phyloP scores from a whole-genome alignment of 2,113 vertebrate genomes.

The Gymnorhina tibicen region DNA sequence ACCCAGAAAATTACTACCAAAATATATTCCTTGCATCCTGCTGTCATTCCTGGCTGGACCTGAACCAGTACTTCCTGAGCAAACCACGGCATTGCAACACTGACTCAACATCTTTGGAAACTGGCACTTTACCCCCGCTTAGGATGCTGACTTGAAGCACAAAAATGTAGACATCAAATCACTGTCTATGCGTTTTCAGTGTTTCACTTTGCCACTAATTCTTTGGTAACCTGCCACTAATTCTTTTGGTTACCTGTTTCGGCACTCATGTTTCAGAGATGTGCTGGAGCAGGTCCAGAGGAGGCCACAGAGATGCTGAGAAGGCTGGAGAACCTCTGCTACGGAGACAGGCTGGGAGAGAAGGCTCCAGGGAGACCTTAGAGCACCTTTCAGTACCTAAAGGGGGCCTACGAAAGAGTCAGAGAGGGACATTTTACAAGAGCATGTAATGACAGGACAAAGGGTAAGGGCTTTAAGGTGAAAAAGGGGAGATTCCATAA shows the following conservation, averaged over 20 bases:
- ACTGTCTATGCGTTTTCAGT: accelerated
- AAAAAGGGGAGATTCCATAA: neutral
- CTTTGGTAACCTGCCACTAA: neutral
- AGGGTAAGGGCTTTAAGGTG: neutral
- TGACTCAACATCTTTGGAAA: neutral
- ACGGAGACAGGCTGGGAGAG: neutral
- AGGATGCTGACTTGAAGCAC: neutral
- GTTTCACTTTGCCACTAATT: neutral
- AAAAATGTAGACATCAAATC: neutral
- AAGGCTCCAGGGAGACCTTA: neutral
- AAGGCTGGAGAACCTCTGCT: neutral
- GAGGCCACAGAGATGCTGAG: neutral
- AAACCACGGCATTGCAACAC: neutral
- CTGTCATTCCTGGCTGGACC: neutral
- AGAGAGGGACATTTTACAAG: neutral
- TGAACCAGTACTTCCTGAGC: neutral
- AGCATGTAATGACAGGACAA: neutral
- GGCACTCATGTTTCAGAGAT: neutral
- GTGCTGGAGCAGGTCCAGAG: neutral
- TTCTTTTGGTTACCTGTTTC: neutral
- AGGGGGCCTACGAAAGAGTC: neutral
- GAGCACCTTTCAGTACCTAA: neutral
- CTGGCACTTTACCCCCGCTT: neutral
- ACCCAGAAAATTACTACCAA: neutral
- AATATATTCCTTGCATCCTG: neutral